These are phyloP conservation scores for Saturnia pavonia DNA, from an alignment of 2,888 invertebrate genomes.

Conservation along the genomic window DNA sequence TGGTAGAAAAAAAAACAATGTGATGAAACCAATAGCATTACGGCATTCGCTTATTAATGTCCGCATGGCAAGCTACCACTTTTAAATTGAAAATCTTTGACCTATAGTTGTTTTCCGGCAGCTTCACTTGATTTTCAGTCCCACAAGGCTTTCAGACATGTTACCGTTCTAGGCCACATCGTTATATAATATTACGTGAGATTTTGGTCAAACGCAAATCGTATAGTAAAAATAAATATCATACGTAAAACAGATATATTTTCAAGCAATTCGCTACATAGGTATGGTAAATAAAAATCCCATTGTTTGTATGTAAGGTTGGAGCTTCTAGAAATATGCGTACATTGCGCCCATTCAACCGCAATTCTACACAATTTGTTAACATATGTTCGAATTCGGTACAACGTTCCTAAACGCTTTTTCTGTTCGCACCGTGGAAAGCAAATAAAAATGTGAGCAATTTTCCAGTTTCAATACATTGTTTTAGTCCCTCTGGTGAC, in stretches of 20 bases:
- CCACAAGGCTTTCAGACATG: no score
- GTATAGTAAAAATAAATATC: background rate
- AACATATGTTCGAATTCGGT: slow-evolving; percentile 28
- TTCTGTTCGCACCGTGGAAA: slow-evolving; percentile 23
- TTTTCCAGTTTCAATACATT: slow-evolving; percentile 9
- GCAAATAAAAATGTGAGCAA: slow-evolving; percentile 22
- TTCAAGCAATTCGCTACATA: background rate
- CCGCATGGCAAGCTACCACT: no score
- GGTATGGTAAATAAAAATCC: background rate
- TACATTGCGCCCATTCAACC: slow-evolving; percentile 29
- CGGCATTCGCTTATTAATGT: no score
- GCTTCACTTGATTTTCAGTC: no score
- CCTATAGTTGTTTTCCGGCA: no score
- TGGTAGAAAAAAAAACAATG: no score
- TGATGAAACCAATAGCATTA: no score
- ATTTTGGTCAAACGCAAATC: no score
- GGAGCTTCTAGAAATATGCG: slow-evolving; percentile 37
- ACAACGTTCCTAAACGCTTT: slow-evolving; percentile 32
- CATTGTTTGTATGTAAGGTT: slow-evolving; percentile 33
- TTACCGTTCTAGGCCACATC: no score
- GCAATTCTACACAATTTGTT: slow-evolving; percentile 36
- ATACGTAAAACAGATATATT: background rate
- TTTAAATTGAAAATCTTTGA: no score
- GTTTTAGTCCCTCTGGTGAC: background rate
- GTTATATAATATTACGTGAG: no score